Conservation (phyloP, 2,888 invertebrate species). For the Spisula solida region DNA sequence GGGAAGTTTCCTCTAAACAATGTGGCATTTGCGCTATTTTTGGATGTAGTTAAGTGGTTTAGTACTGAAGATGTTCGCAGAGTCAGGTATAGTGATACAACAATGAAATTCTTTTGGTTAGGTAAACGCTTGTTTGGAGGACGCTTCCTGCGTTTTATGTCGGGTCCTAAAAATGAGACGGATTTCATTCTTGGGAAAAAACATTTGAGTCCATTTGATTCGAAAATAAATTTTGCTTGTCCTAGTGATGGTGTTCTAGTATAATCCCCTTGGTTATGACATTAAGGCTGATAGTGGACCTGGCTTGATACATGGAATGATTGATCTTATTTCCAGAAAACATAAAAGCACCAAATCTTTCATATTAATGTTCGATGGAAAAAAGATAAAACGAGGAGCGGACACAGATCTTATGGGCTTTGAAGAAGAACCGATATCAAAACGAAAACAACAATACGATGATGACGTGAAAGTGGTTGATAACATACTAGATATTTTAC, state of each 20-base stretch:
- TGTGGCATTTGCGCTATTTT: slow-evolving; percentile 1
- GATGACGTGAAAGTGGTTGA: slow-evolving; percentile 1
- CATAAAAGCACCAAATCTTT: slow-evolving; percentile 11
- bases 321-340: slow-evolving; percentile 37
- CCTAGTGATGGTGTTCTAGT: not conserved
- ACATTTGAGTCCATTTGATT: not conserved
- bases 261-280: slow-evolving; percentile 32
- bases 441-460: slow-evolving; percentile 14
- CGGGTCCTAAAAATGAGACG: slow-evolving; percentile 45
- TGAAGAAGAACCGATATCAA: slow-evolving; percentile 23
- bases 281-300: not conserved
- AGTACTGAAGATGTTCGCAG: not conserved
- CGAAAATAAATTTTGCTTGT: slow-evolving; percentile 52
- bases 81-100: slow-evolving; percentile 30
- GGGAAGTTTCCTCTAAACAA: slow-evolving; percentile 44
- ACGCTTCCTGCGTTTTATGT: slow-evolving; percentile 40
- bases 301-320: not conserved
- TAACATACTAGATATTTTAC: too few species aligned
- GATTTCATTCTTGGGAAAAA: not conserved
- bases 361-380: slow-evolving; percentile 49
- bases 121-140: slow-evolving; percentile 43
- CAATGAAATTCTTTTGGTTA: slow-evolving; percentile 41
- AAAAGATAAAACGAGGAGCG: slow-evolving; percentile 37
- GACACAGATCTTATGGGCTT: slow-evolving; percentile 43
- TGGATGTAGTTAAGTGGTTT: slow-evolving; percentile 36